phyloP scores from a whole-genome alignment of 2,888 invertebrate genomes.

The Acrobasis suavella region DNA sequence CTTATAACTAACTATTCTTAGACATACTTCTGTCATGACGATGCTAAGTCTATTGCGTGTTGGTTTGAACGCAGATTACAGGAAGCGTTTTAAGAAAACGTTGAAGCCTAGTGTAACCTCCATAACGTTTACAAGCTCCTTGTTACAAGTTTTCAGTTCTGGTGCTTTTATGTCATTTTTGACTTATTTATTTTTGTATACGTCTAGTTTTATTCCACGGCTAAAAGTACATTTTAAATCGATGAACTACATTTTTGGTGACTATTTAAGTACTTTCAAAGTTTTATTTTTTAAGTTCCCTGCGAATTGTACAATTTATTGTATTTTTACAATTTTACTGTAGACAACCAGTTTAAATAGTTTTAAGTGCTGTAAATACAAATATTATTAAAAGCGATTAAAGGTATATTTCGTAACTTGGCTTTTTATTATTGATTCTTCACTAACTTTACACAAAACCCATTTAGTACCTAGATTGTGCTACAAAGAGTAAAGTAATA shows the following conservation, averaged over 20 bases:
- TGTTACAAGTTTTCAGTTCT: constrained; percentile 16
- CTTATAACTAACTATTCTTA: too few species aligned
- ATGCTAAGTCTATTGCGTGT: too few species aligned
- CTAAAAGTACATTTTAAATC: constrained; percentile 17
- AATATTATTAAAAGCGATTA: constrained; percentile 77
- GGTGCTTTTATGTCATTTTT: constrained; percentile 21
- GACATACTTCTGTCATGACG: too few species aligned
- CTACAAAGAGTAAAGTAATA: too few species aligned
- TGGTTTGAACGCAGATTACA: too few species aligned
- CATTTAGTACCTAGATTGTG: too few species aligned
- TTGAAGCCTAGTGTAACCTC: not conserved
- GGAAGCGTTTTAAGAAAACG: not conserved
- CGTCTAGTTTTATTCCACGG: not conserved
- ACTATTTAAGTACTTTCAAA: constrained; percentile 26
- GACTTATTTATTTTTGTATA: constrained; percentile 21
- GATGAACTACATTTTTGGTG: constrained; percentile 25
- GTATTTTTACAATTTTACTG: constrained; percentile 75
- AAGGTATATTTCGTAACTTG: constrained; percentile 76
- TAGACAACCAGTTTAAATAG: constrained; percentile 74
- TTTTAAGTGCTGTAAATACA: constrained; percentile 73
- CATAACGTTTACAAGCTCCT: constrained; percentile 4
- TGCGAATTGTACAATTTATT: constrained; percentile 59
- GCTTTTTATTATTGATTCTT: constrained; percentile 33
- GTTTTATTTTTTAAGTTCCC: constrained; percentile 39
- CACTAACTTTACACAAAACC: too few species aligned